phyloP scores from a whole-genome alignment of 2,888 invertebrate species.

The Nymphalis urticae region DNA sequence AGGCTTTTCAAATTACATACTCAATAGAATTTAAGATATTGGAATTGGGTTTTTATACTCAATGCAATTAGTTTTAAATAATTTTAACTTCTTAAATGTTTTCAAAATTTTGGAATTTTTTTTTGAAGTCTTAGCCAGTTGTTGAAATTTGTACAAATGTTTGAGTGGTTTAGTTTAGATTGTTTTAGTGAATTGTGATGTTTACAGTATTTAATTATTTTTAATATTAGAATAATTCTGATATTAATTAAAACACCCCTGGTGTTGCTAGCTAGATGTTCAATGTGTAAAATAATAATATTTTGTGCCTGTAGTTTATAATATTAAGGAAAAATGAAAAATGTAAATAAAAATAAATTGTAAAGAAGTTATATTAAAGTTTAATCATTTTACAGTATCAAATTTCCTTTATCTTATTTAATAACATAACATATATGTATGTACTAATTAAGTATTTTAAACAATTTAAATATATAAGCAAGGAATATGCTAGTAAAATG shows the following conservation, averaged over 20 bases:
- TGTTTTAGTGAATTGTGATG: slow-evolving; percentile 5
- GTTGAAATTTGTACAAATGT: not conserved
- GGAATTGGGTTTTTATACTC: not conserved
- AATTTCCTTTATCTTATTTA: slow-evolving; percentile 13
- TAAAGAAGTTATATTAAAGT: slow-evolving; percentile 27
- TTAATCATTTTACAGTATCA: slow-evolving; percentile 11
- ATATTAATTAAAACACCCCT: slow-evolving; percentile 19
- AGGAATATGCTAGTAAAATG: not conserved
- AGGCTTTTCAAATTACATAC: slow-evolving; percentile 12
- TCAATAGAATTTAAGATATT: slow-evolving; percentile 5
- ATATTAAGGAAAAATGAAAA: slow-evolving; percentile 13
- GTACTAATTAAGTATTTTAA: not conserved
- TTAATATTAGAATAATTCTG: not conserved
- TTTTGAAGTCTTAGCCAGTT: not conserved
- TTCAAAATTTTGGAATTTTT: not conserved
- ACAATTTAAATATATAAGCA: not conserved
- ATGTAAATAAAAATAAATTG: slow-evolving; percentile 19
- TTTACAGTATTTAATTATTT: slow-evolving; percentile 21
- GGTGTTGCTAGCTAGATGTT: slow-evolving; percentile 33
- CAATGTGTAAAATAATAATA: slow-evolving; percentile 5
- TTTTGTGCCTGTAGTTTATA: slow-evolving; percentile 9
- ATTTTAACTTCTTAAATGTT: not conserved
- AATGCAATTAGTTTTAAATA: not conserved
- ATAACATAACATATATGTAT: not conserved
- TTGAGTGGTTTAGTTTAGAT: slow-evolving; percentile 3